Conservation (phyloP, 2,797 vertebrate species). For the Lagothrix lagotricha region DNA sequence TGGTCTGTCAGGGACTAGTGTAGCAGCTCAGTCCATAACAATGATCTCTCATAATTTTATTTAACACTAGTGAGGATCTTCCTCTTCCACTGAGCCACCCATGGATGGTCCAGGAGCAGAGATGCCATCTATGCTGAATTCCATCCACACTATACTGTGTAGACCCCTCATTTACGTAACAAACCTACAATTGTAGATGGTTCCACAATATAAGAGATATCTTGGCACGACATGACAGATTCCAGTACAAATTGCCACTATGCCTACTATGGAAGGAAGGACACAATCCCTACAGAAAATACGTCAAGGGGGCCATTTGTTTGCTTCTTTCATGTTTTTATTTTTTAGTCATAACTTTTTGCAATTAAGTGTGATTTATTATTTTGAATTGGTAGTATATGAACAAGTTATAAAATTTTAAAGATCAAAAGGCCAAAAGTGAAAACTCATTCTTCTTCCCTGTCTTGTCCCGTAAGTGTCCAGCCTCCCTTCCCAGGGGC, state of each 20-base stretch:
- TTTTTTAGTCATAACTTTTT: not conserved
- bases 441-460: not conserved
- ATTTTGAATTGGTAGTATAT: conserved; percentile 16
- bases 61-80: not conserved
- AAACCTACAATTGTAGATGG: not conserved
- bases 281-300: not conserved
- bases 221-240: not conserved
- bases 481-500: not conserved
- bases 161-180: not conserved
- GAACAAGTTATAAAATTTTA: not conserved
- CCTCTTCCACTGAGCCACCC: not conserved
- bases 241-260: not conserved
- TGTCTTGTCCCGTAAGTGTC: not conserved
- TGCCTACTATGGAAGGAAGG: not conserved
- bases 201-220: not conserved
- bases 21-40: not conserved
- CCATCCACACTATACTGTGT: not conserved
- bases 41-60: not conserved
- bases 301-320: not conserved
- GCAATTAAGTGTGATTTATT: not conserved
- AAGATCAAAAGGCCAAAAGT: not conserved
- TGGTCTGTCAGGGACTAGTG: not conserved
- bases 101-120: not conserved
- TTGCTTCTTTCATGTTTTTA: not conserved
- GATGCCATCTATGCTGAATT: not conserved